Conservation (phyloP, 1,140 invertebrate species). For the Hyles vespertilio region DNA sequence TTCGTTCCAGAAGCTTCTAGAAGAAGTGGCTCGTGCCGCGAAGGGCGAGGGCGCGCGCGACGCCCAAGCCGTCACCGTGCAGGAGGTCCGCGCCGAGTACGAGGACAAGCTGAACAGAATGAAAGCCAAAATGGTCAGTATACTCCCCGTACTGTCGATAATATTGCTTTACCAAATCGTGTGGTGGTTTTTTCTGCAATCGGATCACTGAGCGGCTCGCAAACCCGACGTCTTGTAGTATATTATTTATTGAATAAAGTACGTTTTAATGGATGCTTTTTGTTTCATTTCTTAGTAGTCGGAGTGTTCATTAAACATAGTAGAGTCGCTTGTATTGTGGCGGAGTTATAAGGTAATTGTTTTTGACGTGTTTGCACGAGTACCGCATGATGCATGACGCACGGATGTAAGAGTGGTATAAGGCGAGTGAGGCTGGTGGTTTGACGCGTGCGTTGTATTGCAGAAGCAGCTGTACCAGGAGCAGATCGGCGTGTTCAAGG, state of each 20-base stretch:
- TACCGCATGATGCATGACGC: not conserved
- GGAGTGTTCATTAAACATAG: constrained; percentile 53
- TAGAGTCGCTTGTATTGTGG: constrained; percentile 32
- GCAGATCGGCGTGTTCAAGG: constrained; percentile 70
- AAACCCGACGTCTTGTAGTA: constrained; percentile 46
- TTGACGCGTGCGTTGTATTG: constrained; percentile 13
- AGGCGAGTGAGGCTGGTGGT: too few relatives aligned
- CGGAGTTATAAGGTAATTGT: constrained; percentile 22
- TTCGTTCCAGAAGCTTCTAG: constrained; percentile 56
- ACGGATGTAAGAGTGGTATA: not conserved
- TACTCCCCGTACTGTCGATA: constrained; percentile 60
- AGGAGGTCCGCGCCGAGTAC: constrained; percentile 78
- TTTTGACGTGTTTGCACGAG: constrained; percentile 7
- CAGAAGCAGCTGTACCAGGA: constrained; percentile 76
- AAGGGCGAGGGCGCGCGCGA: constrained; percentile 46
- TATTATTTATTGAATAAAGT: constrained; percentile 58
- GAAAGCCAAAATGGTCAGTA: constrained; percentile 83
- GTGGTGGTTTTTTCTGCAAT: constrained; percentile 67
- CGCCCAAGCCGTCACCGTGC: constrained; percentile 47
- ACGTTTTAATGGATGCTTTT: constrained; percentile 47
- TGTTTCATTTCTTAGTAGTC: constrained; percentile 52
- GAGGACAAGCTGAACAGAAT: constrained; percentile 81
- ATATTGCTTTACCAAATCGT: constrained; percentile 65
- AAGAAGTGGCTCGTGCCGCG: constrained; percentile 45
- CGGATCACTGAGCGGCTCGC: constrained; percentile 55